A percentile compares a stretch with the other conserved stretches of the same genome.
phyloP scores from a whole-genome alignment of 2,888 invertebrate genomes.

The Dasypogon diadema region DNA sequence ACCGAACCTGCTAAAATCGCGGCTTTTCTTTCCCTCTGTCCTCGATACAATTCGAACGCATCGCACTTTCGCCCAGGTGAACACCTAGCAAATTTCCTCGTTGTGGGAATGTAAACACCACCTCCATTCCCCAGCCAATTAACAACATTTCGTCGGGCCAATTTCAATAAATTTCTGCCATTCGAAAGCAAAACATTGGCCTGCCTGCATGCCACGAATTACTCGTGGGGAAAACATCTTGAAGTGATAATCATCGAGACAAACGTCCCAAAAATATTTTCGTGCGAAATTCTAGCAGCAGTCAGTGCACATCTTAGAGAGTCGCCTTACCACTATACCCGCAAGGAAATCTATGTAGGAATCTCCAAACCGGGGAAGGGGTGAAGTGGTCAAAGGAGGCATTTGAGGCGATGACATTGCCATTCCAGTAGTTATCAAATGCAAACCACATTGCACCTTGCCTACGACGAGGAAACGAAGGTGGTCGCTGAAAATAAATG shows the following conservation, averaged over 20 bases:
- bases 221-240: conserved; percentile 28
- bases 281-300: conserved; percentile 33
- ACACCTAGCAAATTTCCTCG: not conserved
- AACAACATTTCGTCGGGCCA: conserved; percentile 31
- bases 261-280: conserved; percentile 40
- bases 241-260: conserved; percentile 43
- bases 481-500: not conserved
- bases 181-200: conserved; percentile 28
- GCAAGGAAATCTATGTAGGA: too few species aligned
- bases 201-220: conserved; percentile 27
- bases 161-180: conserved; percentile 31
- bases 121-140: conserved; percentile 29
- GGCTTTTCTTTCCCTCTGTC: too few species aligned
- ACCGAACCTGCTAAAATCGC: too few species aligned
- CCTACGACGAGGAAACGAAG: too few species aligned
- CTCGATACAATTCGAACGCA: too few species aligned
- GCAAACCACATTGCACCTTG: conserved; percentile 40
- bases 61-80: conserved; percentile 30
- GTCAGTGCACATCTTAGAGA: not conserved
- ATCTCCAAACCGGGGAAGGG: not conserved
- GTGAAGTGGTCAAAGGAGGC: too few species aligned
- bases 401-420: not conserved
- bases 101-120: conserved; percentile 20
- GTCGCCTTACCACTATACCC: not conserved
- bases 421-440: conserved; percentile 25